Evolutionary conservation across 2,797 vertebrate species (phyloP).

Genomic region (Octomys mimax): DNA sequence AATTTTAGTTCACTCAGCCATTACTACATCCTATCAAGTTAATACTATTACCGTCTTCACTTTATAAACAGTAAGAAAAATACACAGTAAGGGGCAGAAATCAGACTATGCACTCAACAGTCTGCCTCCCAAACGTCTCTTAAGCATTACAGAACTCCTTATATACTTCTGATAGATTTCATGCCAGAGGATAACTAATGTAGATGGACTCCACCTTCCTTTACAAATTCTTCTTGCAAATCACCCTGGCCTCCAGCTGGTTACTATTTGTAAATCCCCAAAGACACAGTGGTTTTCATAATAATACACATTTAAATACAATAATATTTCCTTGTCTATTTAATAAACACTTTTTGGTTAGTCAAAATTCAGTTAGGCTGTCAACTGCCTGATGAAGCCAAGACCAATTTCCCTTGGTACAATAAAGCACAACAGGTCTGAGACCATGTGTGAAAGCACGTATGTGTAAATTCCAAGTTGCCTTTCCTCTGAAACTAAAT

Average conservation of each 20-base stretch:
- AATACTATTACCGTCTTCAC: not conserved
- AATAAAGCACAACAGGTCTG: not conserved
- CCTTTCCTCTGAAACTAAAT: not conserved
- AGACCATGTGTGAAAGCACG: not conserved
- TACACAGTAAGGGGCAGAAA: not conserved
- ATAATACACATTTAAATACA: not conserved
- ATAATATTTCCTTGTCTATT: conserved; percentile 14
- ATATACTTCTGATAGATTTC: not conserved
- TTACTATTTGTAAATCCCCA: conserved; percentile 2
- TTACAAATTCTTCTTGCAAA: conserved; percentile 54
- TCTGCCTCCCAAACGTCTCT: not conserved
- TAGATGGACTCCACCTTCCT: not conserved
- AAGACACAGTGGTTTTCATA: conserved; percentile 11
- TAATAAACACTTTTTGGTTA: not conserved
- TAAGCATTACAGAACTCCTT: not conserved
- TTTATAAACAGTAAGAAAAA: not conserved
- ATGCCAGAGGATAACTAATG: conserved; percentile 14
- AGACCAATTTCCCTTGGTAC: not conserved
- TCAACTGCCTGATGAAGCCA: not conserved
- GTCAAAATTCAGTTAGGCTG: conserved; percentile 3
- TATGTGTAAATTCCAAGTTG: not conserved
- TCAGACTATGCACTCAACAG: not conserved
- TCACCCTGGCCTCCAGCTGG: not conserved
- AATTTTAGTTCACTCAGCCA: not conserved
- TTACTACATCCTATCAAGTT: not conserved